Percentiles rank a stretch among this genome's conserved stretches.
These are phyloP conservation scores for Perccottus glenii DNA, from an alignment of 2,113 vertebrate genomes.

Conservation along the genomic window DNA sequence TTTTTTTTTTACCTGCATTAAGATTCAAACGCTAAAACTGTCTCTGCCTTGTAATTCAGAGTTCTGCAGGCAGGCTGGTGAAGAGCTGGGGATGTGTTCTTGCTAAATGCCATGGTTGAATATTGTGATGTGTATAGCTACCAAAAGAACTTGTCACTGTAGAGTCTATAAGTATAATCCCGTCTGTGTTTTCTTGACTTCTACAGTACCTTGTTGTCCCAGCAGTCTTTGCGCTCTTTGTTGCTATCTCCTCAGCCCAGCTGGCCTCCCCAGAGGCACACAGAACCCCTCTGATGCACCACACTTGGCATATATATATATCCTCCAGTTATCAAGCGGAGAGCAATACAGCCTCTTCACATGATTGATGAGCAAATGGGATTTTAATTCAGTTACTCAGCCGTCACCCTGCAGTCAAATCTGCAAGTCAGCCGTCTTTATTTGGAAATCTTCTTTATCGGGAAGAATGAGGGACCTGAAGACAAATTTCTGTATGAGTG, in stretches of 20 bases:
- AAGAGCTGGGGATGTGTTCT: too few relatives aligned
- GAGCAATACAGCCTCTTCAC: constrained; percentile 57
- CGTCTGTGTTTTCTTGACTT: constrained; percentile 12
- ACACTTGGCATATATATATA: constrained; percentile 53
- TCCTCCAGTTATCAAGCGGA: constrained; percentile 61
- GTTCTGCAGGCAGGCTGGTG: too few relatives aligned
- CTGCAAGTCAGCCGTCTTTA: constrained; percentile 58
- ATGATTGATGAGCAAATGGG: constrained; percentile 76
- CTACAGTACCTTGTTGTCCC: constrained; percentile 17
- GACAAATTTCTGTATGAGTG: constrained; percentile 32
- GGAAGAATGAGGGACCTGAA: constrained; percentile 42
- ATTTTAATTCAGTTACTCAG: constrained; percentile 77
- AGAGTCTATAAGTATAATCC: neutral
- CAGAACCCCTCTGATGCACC: constrained; percentile 58
- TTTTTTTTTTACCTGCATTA: too few relatives aligned
- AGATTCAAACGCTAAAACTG: too few relatives aligned
- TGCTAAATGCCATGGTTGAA: too few relatives aligned
- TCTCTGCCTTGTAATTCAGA: too few relatives aligned
- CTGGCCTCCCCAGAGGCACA: constrained; percentile 63
- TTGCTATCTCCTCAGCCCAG: constrained; percentile 69
- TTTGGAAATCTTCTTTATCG: constrained; percentile 57
- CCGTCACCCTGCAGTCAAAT: constrained; percentile 66
- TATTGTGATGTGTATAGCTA: neutral
- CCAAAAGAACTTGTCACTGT: neutral
- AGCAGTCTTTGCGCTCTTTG: constrained; percentile 38